A percentile compares a stretch with the other conserved stretches of the same genome.
Conservation (phyloP, 2,797 vertebrate species). For the Prunella strophiata region DNA sequence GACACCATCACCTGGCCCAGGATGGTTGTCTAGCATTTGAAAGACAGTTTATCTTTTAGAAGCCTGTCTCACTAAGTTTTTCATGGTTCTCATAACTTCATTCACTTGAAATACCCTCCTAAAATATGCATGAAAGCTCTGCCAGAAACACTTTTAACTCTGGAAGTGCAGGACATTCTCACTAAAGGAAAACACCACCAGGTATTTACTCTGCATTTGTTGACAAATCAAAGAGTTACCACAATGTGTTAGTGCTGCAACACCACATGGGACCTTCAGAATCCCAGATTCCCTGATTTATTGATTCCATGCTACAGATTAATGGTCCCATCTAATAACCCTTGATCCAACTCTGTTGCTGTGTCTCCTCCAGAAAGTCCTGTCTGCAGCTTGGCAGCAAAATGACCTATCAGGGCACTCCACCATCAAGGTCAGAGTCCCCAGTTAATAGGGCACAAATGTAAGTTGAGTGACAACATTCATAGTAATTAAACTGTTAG, state of each 20-base stretch:
- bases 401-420: background rate
- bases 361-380: background rate
- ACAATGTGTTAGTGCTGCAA: background rate
- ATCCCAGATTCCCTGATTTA: background rate
- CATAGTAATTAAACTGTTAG: slow-evolving; percentile 59
- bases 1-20: background rate
- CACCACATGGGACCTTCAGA: background rate
- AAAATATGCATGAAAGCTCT: background rate
- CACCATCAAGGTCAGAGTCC: slow-evolving; percentile 35
- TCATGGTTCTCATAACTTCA: slow-evolving; percentile 22
- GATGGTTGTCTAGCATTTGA: background rate
- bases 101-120: slow-evolving; percentile 47
- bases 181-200: background rate
- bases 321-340: background rate
- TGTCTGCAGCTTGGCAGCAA: background rate
- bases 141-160: background rate
- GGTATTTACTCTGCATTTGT: background rate
- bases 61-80: slow-evolving; percentile 22
- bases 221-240: background rate
- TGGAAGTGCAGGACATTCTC: background rate
- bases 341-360: background rate
- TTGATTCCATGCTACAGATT: background rate
- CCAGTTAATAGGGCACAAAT: slow-evolving; percentile 36
- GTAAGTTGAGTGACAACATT: slow-evolving; percentile 60
- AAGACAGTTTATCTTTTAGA: slow-evolving; percentile 18